phyloP scores from a whole-genome alignment of 2,797 vertebrate species.

The Melanotaenia parkinsoni region DNA sequence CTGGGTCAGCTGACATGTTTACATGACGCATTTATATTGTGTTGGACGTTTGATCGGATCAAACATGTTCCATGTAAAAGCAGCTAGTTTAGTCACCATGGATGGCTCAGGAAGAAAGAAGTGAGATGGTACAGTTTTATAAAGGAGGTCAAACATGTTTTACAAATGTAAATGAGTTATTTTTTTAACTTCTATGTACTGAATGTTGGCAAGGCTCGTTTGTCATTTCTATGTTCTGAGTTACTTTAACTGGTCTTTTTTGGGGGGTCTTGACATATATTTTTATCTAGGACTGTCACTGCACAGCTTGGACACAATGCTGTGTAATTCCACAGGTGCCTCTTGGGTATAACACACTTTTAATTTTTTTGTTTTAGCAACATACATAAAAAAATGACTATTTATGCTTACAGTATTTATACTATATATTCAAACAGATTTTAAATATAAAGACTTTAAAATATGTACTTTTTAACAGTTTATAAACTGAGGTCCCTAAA shows the following conservation, averaged over 20 bases:
- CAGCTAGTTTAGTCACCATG: slow-evolving; percentile 45
- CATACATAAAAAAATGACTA: too few species aligned
- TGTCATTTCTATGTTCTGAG: slow-evolving; percentile 52
- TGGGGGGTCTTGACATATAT: slow-evolving; percentile 5
- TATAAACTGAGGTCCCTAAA: too few species aligned
- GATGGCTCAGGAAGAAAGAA: slow-evolving; percentile 40
- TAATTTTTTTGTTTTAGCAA: too few species aligned
- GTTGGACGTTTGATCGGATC: too few species aligned
- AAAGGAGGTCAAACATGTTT: slow-evolving; percentile 56
- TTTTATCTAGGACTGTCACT: background rate
- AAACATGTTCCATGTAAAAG: too few species aligned
- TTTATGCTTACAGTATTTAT: too few species aligned
- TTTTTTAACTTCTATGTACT: slow-evolving; percentile 58
- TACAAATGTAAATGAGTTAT: slow-evolving; percentile 44
- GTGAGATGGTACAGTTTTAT: slow-evolving; percentile 64
- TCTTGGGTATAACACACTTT: too few species aligned
- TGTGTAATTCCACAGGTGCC: too few species aligned
- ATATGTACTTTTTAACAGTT: too few species aligned
- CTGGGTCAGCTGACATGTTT: too few species aligned
- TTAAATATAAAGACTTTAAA: too few species aligned
- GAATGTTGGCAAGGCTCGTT: slow-evolving; percentile 53
- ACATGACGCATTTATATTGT: slow-evolving; percentile 19
- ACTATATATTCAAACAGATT: too few species aligned
- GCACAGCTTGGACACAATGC: background rate
- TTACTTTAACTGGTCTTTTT: slow-evolving; percentile 19